Evolutionary conservation across 2,888 invertebrate species (phyloP), one percentile per base, ranked within the genome.

Genomic region (Urechis unicinctus): DNA sequence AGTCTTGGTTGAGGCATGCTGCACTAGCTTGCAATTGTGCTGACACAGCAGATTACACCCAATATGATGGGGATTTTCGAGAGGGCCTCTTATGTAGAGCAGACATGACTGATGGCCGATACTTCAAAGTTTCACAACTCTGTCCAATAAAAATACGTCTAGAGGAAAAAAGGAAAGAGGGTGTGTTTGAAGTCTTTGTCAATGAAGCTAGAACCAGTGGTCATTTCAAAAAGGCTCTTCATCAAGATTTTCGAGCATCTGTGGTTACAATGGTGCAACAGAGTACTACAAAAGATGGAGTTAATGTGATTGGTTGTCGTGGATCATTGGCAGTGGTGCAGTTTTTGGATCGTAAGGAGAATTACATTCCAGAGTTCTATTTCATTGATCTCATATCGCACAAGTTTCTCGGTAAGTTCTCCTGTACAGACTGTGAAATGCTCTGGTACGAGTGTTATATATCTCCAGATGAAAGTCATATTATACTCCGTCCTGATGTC

Each of bases 381-480:
- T 13, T 36, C 36, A 9, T 36, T 36, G 36, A 36, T 36, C 36
- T 36, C 9, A 13, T 17, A 36, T 36, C 36, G 17, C 9, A 17
- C 9, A 36, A 36, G 17, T 36, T 9, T 36, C 9, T 36, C 9
- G 36, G 36, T 9, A 36, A 36, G 36, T 36, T 36, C 36, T 9
- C 36, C 17, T 13, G 36, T 36, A 9, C 9, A 36, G 36, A 36
- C 36, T 9, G 13, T 6, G 45, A 17, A 21, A 9, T 45, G 22
- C 6, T 45, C 13, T 45, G 45, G 45, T 45, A 45, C 22, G 45
- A 45, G 45, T 17, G 45, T 45, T 45, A 45, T 45, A 45, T 45
- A 17, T 45, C 45, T 6, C 45, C 45, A 21, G 45, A 45, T 21
- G 6, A 6, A 6, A 17, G 17, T 21, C 13, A 9, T 6, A 21